A percentile compares a stretch with the other conserved stretches of the same genome.
These are phyloP conservation scores for Anoplophora glabripennis DNA, from an alignment of 1,140 invertebrate species.

Conservation along the genomic window DNA sequence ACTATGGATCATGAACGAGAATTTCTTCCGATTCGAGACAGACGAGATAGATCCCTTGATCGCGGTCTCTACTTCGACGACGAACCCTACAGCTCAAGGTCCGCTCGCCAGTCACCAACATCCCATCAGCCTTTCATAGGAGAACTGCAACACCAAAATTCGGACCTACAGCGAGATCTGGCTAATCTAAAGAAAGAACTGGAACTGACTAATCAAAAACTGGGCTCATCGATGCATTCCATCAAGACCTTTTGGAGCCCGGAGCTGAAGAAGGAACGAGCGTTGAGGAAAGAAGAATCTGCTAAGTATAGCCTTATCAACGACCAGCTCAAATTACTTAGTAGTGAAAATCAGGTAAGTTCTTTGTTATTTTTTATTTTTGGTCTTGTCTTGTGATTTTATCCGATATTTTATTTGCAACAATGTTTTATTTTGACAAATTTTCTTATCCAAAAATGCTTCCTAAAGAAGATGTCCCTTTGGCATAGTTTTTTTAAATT, in stretches of 20 bases:
- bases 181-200: slow-evolving; percentile 95
- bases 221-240: slow-evolving; percentile 98
- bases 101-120: slow-evolving; percentile 73
- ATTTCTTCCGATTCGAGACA: slow-evolving; percentile 74
- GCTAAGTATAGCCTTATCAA: slow-evolving; percentile 96
- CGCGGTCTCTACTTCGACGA: slow-evolving; percentile 70
- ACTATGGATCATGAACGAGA: slow-evolving; percentile 66
- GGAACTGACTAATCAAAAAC: slow-evolving; percentile 95
- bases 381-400: too few relatives aligned
- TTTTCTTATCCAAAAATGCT: too few relatives aligned
- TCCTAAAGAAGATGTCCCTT: too few relatives aligned
- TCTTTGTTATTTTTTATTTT: background rate
- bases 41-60: slow-evolving; percentile 61
- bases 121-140: slow-evolving; percentile 68
- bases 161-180: slow-evolving; percentile 92
- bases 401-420: too few relatives aligned
- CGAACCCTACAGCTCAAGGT: slow-evolving; percentile 63
- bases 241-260: slow-evolving; percentile 99
- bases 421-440: too few relatives aligned
- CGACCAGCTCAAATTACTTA: slow-evolving; percentile 93
- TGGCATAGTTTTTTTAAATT: too few relatives aligned
- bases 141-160: slow-evolving; percentile 92
- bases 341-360: slow-evolving; percentile 94
- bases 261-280: slow-evolving; percentile 96
- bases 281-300: slow-evolving; percentile 94